Evolutionary conservation across 2,797 vertebrate species (phyloP).

Genomic region (Hippocampus kuda): DNA sequence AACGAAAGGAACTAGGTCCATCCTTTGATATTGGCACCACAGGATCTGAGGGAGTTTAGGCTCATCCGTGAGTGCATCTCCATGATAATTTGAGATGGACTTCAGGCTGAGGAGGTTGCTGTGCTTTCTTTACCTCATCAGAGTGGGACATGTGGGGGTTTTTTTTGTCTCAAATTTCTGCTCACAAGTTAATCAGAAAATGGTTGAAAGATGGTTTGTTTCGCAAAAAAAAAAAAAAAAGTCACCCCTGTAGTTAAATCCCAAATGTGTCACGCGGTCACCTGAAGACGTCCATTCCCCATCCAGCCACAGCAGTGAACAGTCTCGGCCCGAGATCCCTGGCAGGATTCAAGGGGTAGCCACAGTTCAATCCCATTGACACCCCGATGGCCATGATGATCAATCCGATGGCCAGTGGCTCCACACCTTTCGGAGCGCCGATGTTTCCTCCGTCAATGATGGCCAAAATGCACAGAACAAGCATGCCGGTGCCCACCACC

Average conservation of each 20-base stretch:
- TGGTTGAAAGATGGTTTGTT: too few relatives aligned
- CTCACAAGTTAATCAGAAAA: too few relatives aligned
- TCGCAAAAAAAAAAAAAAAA: too few relatives aligned
- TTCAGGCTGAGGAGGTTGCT: too few relatives aligned
- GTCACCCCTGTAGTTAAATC: background rate
- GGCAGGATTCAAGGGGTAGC: slow-evolving; percentile 92
- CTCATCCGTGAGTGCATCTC: too few relatives aligned
- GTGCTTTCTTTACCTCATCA: too few relatives aligned
- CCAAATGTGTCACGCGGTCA: slow-evolving; percentile 45
- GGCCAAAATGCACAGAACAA: slow-evolving; percentile 82
- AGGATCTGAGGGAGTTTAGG: too few relatives aligned
- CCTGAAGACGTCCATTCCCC: slow-evolving; percentile 95
- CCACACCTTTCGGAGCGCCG: slow-evolving; percentile 78
- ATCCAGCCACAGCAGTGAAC: slow-evolving; percentile 88
- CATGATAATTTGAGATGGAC: too few relatives aligned
- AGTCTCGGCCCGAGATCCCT: slow-evolving; percentile 87
- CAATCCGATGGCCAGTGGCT: slow-evolving; percentile 81
- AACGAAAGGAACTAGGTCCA: too few relatives aligned
- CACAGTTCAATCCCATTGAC: slow-evolving; percentile 87
- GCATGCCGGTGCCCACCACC: slow-evolving; percentile 82
- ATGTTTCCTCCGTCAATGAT: slow-evolving; percentile 83
- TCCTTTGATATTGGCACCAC: too few relatives aligned
- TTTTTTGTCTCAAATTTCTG: too few relatives aligned
- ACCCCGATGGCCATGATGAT: slow-evolving; percentile 78
- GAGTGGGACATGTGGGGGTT: too few relatives aligned